phyloP scores from a whole-genome alignment of 2,797 vertebrate species.

The Amniataba percoides region DNA sequence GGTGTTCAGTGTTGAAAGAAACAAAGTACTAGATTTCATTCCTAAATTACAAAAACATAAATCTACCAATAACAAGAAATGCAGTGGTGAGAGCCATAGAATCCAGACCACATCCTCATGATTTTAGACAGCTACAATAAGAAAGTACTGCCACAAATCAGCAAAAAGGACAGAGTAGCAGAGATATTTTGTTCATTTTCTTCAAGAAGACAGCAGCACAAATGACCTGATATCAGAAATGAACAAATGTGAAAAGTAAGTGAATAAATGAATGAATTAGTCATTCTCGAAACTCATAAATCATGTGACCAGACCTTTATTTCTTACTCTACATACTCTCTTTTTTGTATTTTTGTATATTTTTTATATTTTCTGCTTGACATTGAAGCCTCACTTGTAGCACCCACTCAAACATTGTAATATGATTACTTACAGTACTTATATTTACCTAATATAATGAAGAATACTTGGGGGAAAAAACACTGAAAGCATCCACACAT shows the following conservation, averaged over 20 bases:
- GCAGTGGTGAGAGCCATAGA: not conserved
- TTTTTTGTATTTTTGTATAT: too few relatives aligned
- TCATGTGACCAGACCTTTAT: not conserved
- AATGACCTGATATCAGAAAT: not conserved
- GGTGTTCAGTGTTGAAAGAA: not conserved
- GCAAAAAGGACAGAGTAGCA: not conserved
- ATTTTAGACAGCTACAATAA: not conserved
- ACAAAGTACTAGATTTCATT: not conserved
- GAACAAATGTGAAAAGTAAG: slow-evolving; percentile 15
- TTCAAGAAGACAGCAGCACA: not conserved
- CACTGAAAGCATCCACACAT: not conserved
- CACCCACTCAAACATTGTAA: not conserved
- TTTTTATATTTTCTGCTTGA: too few relatives aligned
- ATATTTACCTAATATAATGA: not conserved
- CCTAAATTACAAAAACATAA: not conserved
- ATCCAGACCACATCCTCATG: not conserved
- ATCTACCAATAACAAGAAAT: not conserved
- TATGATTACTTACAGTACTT: not conserved
- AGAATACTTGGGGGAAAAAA: not conserved
- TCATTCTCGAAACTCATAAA: slow-evolving; percentile 8
- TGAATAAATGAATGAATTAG: slow-evolving; percentile 15
- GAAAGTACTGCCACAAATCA: not conserved
- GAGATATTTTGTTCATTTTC: not conserved
- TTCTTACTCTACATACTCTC: too few relatives aligned
- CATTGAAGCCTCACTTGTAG: not conserved